phyloP scores from a whole-genome alignment of 2,888 invertebrate genomes.

The Cordilura impudica region DNA sequence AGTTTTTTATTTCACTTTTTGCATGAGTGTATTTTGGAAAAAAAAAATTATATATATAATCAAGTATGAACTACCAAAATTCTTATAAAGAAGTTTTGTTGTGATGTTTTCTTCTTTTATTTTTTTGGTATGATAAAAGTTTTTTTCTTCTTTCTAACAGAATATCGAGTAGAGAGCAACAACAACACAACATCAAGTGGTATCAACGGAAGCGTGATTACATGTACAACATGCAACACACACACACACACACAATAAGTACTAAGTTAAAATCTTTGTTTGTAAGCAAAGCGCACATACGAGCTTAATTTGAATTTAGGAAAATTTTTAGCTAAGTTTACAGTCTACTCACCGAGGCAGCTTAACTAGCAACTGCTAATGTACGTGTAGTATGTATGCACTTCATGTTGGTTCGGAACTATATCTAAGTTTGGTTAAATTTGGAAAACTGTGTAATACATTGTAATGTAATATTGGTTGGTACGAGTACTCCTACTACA shows the following conservation, averaged over 20 bases:
- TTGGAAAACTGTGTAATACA: slow-evolving; percentile 14
- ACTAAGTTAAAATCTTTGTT: slow-evolving; percentile 10
- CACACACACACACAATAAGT: slow-evolving; percentile 10
- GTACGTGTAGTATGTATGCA: slow-evolving; percentile 4
- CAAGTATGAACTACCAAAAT: not conserved
- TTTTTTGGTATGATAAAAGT: not conserved
- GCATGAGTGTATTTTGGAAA: not conserved
- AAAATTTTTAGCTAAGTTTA: slow-evolving; percentile 47
- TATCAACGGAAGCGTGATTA: slow-evolving; percentile 52
- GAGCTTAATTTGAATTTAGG: slow-evolving; percentile 59
- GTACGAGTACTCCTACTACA: slow-evolving; percentile 5
- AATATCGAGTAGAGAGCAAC: slow-evolving; percentile 36
- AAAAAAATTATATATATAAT: not conserved
- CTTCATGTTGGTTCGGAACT: too few relatives aligned
- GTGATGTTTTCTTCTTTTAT: not conserved
- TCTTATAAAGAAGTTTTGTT: too few relatives aligned
- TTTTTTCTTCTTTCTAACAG: not conserved
- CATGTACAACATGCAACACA: slow-evolving; percentile 42
- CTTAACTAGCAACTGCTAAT: slow-evolving; percentile 16
- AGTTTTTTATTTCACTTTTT: too few relatives aligned
- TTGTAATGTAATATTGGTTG: slow-evolving; percentile 19
- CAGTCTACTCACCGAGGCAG: slow-evolving; percentile 42
- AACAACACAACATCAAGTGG: slow-evolving; percentile 31
- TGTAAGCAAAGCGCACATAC: not conserved
- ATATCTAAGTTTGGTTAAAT: slow-evolving; percentile 17